Evolutionary conservation across 2,888 invertebrate genomes (phyloP).

Genomic region (Andrena flavipes): DNA sequence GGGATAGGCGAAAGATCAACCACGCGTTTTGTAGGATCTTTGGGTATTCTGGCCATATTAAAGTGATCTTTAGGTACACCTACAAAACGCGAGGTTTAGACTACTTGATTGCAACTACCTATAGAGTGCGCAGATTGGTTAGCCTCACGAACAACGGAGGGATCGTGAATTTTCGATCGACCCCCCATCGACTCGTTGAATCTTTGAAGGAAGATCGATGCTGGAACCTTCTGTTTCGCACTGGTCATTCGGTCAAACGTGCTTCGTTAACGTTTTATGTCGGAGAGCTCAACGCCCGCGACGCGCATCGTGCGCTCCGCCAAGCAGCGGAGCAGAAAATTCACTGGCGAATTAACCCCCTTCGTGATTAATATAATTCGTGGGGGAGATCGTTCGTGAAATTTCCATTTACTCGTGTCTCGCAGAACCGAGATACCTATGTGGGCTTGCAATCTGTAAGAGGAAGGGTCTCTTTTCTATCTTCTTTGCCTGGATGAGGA

Average conservation of each 20-base stretch:
- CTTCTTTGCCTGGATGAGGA: background rate
- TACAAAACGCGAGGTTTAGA: too few species aligned
- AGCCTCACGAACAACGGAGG: background rate
- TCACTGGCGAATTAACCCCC: conserved; percentile 5
- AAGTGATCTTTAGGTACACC: too few species aligned
- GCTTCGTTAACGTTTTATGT: conserved; percentile 37
- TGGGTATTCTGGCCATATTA: too few species aligned
- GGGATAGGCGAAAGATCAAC: background rate
- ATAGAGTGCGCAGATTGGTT: background rate
- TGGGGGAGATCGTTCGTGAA: conserved; percentile 7
- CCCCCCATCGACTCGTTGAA: conserved; percentile 24
- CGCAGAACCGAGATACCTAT: background rate
- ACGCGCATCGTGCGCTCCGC: background rate
- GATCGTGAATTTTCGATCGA: conserved; percentile 25
- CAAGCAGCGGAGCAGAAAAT: background rate
- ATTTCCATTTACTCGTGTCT: conserved; percentile 16
- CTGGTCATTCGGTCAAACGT: background rate
- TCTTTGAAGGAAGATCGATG: conserved; percentile 30
- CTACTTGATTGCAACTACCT: too few species aligned
- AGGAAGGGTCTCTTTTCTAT: background rate
- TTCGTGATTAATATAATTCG: conserved; percentile 26
- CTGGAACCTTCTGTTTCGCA: background rate
- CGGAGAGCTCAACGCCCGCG: conserved; percentile 24
- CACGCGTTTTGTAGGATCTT: too few species aligned
- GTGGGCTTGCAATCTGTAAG: background rate